Base-by-base conservation (phyloP, 1,140 invertebrate species). In the Dendrolimus kikuchii region DNA sequence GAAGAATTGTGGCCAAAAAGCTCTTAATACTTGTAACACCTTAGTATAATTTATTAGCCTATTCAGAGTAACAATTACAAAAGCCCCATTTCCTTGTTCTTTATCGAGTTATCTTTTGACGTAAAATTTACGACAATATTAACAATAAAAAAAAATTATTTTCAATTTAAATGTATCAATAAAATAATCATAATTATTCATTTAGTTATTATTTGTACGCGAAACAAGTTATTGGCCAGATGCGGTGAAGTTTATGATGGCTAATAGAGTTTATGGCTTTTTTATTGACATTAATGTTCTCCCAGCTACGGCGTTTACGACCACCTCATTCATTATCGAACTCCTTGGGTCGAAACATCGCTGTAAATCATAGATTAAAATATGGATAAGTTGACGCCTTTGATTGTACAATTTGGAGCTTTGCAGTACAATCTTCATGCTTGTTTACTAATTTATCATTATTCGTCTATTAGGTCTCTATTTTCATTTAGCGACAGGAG, bases 251-350 rank as follows among this genome's bases (percentile, higher is more conserved):
- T 82, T 86, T 82, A 86, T 81, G 79, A 81, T 66, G 64, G 69
- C 77, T 80, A 86, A 86, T 86, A 86, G 82, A 78, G 68, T 84
- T 86, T 84, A 86, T 81, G 71, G 77, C 69, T 82, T 78, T 84
- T 86, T 84, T 84, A 86, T 86, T 86, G 82, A 84, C 79, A 77
- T 76, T 82, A 82, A 84, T 86, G 82, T 80, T 77, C 79, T 77
- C 73, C 74, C 78, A 71, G 81, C 68, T 80, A 69, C 67, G 57
- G 44, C 81, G 79, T 82, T 84, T 84, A 82, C 73, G 72, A 80
- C 64, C 76, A 64, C 38, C 82, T 86, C 77, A 74, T 82, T 84
- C 77, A 82, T 81, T 84, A 86, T 75, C 79, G 74, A 83, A 83
- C 77, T 71, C 62, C 48, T 67, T 69, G 77, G 81, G 82, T 84